Base-by-base conservation (phyloP, 2,797 vertebrate species). In the Neomorphus geoffroyi region DNA sequence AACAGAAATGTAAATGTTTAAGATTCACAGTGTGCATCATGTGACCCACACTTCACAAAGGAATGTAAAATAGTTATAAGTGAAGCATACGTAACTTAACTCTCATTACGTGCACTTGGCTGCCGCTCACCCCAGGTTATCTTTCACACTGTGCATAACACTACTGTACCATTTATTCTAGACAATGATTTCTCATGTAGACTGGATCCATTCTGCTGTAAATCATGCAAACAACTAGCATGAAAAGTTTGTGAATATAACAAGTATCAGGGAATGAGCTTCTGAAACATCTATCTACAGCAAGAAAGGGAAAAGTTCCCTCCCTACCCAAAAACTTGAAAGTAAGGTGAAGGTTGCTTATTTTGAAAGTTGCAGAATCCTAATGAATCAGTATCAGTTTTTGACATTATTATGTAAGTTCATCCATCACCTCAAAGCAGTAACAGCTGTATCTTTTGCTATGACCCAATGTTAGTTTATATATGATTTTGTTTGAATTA, bases 331-430 rank as follows among this genome's bases (percentile, higher is more conserved):
- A 3, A n/a, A 4, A 46, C 73, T 94, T 86, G 61, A 95, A 96
- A 88, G 28, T 53, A 91, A 95, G 41, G 57, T 89, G 54, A 96
- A 96, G 71, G 78, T 19, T 88, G n/a, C 28, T 95, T 89, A 77
- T 91, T 96, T 86, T 56, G 41, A 83, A 87, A 96, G 75, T 14
- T 91, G 53, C 39, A 74, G 74, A 85, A 87, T 18, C 23, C 88
- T 94, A 58, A 92, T 87, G 92, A 93, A 93, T 96, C 90, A 92
- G 24, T 85, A 92, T 58, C 9, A 57, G 54, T 8, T 88, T 94
- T 73, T 94, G 65, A 92, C 75, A 80, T 45, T 72, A 78, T 54
- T 86, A 37, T 81, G 50, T 67, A 84, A 92, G 56, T 45, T n/a
- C 64, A 95, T 86, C 56, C 41, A 89, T 95, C 92, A 94, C 13